Conservation (phyloP, 2,888 invertebrate genomes). For the Nomada ferruginata region DNA sequence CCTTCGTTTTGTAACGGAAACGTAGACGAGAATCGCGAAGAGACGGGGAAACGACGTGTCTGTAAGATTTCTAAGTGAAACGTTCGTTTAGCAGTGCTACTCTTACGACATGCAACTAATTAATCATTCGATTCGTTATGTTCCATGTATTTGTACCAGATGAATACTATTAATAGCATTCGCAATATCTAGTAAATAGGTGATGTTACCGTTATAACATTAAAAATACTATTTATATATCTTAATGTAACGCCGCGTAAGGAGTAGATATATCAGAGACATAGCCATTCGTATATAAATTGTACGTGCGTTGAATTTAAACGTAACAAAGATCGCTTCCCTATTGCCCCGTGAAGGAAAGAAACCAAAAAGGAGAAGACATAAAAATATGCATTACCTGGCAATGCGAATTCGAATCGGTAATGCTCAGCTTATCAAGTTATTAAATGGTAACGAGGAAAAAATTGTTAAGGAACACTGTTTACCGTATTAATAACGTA, state of each 20-base stretch:
- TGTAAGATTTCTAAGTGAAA: constrained; percentile 26
- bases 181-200: constrained; percentile 69
- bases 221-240: constrained; percentile 82
- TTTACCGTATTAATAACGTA: constrained; percentile 19
- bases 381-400: background rate
- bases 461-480: constrained; percentile 1
- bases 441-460: constrained; percentile 12
- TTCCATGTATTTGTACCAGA: constrained; percentile 68
- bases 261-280: constrained; percentile 70
- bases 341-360: background rate
- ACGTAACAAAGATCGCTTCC: constrained; percentile 65
- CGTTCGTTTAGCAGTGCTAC: constrained; percentile 43
- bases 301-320: constrained; percentile 68
- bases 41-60: constrained; percentile 4
- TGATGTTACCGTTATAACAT: constrained; percentile 82
- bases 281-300: constrained; percentile 76
- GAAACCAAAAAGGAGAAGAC: too few relatives aligned
- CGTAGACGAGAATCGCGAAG: background rate
- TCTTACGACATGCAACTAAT: constrained; percentile 50
- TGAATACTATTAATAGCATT: constrained; percentile 64
- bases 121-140: constrained; percentile 62
- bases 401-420: constrained; percentile 3
- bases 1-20: constrained; percentile 22
- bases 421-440: constrained; percentile 3
- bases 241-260: constrained; percentile 70